These are phyloP conservation scores for Tineola bisselliella DNA, from an alignment of 2,888 invertebrate genomes.

Conservation along the genomic window DNA sequence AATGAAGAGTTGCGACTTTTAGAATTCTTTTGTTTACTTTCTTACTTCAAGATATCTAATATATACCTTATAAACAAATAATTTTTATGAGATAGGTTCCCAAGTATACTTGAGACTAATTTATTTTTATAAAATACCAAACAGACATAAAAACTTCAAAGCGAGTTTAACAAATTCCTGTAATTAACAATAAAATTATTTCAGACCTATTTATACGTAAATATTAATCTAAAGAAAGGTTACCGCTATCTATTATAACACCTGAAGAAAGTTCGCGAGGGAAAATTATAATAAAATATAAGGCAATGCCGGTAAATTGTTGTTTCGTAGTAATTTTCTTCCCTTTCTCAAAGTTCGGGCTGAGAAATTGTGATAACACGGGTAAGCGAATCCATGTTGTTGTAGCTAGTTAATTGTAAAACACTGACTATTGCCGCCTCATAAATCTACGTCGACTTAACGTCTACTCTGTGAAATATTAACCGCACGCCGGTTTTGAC, in stretches of 20 bases:
- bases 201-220: too few species aligned
- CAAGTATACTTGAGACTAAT: too few species aligned
- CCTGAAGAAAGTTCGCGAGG: background rate
- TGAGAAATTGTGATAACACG: background rate
- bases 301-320: background rate
- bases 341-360: background rate
- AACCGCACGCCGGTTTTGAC: conserved; percentile 59
- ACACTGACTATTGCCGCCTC: conserved; percentile 23
- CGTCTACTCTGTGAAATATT: conserved; percentile 48
- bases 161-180: too few species aligned
- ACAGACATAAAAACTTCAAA: too few species aligned
- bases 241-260: background rate
- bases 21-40: too few species aligned
- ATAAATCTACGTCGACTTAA: conserved; percentile 16
- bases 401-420: conserved; percentile 47
- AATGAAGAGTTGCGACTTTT: too few species aligned
- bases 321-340: background rate
- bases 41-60: too few species aligned
- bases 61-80: too few species aligned
- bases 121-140: too few species aligned
- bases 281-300: background rate
- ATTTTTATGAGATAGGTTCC: too few species aligned
- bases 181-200: too few species aligned
- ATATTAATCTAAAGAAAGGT: too few species aligned
- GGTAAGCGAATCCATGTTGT: conserved; percentile 10